A percentile compares a stretch with the other conserved stretches of the same genome.
These are phyloP conservation scores for Pachyuromys duprasi DNA, from an alignment of 2,797 vertebrate genomes.

Conservation along the genomic window DNA sequence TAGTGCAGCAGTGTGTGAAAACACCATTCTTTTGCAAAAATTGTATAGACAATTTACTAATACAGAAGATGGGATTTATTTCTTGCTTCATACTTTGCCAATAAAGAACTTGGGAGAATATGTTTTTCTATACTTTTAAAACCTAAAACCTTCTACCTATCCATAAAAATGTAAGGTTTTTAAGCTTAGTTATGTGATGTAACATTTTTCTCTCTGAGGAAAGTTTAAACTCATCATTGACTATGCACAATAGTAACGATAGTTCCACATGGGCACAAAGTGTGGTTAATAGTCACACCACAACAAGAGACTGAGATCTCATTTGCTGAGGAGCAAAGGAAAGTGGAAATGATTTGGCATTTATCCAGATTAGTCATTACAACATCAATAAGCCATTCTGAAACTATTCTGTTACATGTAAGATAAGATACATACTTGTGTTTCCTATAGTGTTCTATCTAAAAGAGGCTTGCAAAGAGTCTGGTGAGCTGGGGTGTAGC, in stretches of 20 bases:
- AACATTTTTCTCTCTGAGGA: not conserved
- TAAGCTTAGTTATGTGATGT: not conserved
- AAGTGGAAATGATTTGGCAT: not conserved
- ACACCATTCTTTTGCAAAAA: not conserved
- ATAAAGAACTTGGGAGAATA: not conserved
- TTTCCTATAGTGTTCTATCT: not conserved
- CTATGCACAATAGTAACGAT: not conserved
- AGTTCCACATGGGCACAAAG: not conserved
- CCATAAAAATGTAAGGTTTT: not conserved
- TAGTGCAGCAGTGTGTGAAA: not conserved
- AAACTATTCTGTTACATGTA: not conserved
- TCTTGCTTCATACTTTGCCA: not conserved
- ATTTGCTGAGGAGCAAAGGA: not conserved
- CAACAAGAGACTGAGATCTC: not conserved
- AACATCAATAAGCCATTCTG: not conserved
- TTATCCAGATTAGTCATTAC: conserved; percentile 1
- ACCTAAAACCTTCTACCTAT: not conserved
- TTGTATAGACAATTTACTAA: not conserved
- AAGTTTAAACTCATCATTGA: not conserved
- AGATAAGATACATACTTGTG: not conserved
- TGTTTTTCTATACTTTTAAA: not conserved
- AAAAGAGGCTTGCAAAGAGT: not conserved
- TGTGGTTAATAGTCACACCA: not conserved
- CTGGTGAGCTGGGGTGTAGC: no score
- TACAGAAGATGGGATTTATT: not conserved